Conservation (phyloP, 2,113 vertebrate species). For the Myotis lucifugus region DNA sequence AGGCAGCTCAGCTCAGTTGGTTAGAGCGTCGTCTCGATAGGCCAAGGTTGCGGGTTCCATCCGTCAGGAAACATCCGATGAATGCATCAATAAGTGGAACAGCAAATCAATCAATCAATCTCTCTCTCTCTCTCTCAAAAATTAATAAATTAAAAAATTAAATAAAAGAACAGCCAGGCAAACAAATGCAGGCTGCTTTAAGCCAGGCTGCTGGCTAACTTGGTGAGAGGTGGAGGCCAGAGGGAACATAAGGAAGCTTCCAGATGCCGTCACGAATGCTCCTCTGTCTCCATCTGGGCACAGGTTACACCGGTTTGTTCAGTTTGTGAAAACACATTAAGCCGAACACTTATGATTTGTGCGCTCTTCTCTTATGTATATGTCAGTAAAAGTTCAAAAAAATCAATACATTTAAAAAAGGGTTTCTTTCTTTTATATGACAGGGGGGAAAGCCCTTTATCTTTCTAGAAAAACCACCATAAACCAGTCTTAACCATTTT, state of each 20-base stretch:
- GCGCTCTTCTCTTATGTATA: neutral
- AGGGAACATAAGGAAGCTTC: neutral
- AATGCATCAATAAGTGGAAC: neutral
- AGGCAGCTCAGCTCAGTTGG: neutral
- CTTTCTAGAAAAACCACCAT: slow-evolving; percentile 45
- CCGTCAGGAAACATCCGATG: neutral
- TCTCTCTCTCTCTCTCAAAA: too few species aligned
- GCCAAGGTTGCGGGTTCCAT: neutral
- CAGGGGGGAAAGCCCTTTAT: slow-evolving; percentile 48
- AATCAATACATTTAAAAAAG: slow-evolving; percentile 22
- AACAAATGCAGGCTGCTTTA: too few species aligned
- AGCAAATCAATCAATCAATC: neutral
- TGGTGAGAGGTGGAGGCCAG: neutral
- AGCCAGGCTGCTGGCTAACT: neutral
- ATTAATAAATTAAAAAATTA: neutral
- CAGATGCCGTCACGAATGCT: neutral
- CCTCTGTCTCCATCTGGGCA: neutral
- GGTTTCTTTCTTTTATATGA: neutral
- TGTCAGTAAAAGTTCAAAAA: slow-evolving; percentile 42
- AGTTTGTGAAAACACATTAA: slow-evolving; percentile 49
- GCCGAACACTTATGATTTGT: neutral
- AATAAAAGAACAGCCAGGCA: neutral
- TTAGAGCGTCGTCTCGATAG: neutral
- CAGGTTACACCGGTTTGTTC: slow-evolving; percentile 29
- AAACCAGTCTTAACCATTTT: slow-evolving; percentile 59